A percentile compares a stretch with the other conserved stretches of the same genome.
These are phyloP conservation scores for Drosophila yooni DNA, from an alignment of 2,888 invertebrate species.

Conservation along the genomic window DNA sequence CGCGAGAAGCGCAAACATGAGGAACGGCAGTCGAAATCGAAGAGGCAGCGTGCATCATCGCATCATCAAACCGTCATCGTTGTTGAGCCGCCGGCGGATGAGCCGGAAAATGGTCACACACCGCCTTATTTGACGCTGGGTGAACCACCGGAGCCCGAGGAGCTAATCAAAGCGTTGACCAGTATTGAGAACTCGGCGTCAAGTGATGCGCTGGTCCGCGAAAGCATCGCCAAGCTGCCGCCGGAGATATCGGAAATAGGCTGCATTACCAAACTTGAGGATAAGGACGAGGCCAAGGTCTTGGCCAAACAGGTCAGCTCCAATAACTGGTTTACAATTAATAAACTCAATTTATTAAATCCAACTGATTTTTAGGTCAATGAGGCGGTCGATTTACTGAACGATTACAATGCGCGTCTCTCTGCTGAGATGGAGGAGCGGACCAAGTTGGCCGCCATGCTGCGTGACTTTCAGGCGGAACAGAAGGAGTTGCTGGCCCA, in stretches of 20 bases:
- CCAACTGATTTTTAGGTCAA: conserved; percentile 85
- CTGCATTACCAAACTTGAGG: conserved; percentile 93
- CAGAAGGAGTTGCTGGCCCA: conserved; percentile 94
- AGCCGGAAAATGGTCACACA: conserved; percentile 89
- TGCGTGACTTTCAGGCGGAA: conserved; percentile 93
- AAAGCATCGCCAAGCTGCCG: conserved; percentile 96
- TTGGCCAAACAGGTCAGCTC: conserved; percentile 90
- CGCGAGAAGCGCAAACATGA: conserved; percentile 82
- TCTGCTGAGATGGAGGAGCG: conserved; percentile 95
- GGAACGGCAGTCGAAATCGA: conserved; percentile 75
- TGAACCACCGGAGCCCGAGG: conserved; percentile 96
- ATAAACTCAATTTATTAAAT: not conserved
- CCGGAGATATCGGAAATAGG: conserved; percentile 97
- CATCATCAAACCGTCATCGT: conserved; percentile 78
- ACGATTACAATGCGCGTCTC: conserved; percentile 95
- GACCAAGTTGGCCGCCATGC: conserved; percentile 93
- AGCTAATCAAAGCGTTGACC: conserved; percentile 92
- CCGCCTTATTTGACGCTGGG: conserved; percentile 92
- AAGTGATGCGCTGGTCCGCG: conserved; percentile 95
- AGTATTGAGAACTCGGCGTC: conserved; percentile 98
- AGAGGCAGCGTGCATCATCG: conserved; percentile 61
- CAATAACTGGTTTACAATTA: not conserved
- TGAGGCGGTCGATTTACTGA: conserved; percentile 93
- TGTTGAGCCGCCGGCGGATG: conserved; percentile 29
- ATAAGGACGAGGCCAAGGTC: conserved; percentile 92